Base-by-base conservation (phyloP, 2,113 vertebrate species). In the Lophochroa leadbeateri region DNA sequence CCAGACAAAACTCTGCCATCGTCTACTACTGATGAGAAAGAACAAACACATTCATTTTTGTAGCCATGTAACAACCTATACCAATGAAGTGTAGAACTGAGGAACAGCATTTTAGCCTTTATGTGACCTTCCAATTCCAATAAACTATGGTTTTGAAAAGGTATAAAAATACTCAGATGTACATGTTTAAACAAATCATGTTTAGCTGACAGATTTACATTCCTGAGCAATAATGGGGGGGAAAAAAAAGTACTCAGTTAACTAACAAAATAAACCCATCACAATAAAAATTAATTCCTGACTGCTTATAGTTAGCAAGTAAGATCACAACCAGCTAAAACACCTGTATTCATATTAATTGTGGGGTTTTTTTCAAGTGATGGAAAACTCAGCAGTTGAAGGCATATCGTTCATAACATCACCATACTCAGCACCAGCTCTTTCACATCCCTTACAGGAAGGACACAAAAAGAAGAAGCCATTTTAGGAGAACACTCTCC, bases 381-480 rank as follows among this genome's bases (percentile, higher is more conserved):
- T 25, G 29, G 50, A 74, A 71, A 88, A 81, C 6, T 64, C 78
- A 55, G 50, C 11, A 37, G 69, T 10, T 63, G 55, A 43, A 85
- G 57, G 67, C 5, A 0, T 13, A 67, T 27, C 39, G 50, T 39
- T 64, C 52, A 11, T 18, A 50, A 13, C 13, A 41, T 50, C 81
- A 10, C 53, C 19, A 27, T 3, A 37, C 58, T 53, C 52, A 17
- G 58, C 44, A 29, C 43, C 71, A 82, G 46, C 84, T n/a, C 49
- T 70, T 68, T 20, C 60, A 63, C 20, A 23, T 68, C 80, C 77
- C 80, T 50, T 39, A 25, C 25, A 58, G 31, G 53, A 88, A 80
- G 68, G 86, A n/a, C 58, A 49, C 60, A n/a, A 65, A 88, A 79
- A 83, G 49, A 63, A 93, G 86, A 88, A 93, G 82, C 64, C 92